Evolutionary conservation across 1,140 invertebrate genomes (phyloP), one percentile per base, ranked within the genome.

Genomic region (Diuraphis noxia): DNA sequence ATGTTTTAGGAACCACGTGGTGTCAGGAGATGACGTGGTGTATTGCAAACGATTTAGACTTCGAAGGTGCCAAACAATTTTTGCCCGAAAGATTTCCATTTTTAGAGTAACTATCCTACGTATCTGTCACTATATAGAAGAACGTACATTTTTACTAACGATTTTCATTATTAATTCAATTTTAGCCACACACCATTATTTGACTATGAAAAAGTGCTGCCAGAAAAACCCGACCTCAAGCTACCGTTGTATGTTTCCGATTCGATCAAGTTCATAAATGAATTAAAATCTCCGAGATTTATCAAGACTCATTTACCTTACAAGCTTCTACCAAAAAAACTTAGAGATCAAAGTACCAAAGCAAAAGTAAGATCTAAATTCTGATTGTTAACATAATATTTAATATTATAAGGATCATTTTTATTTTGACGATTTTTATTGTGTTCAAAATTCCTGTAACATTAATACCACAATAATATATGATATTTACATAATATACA

Each of bases 11-110:
- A 38, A 98, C 97, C 3, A 98, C 97, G 0, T 97, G 96, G 96
- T 96, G 96, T 0, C 96, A 97, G 93, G 97, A 98, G 94, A 94
- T 98, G 92, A 95, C 97, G 1, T 98, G 97, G 96, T 94, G 97
- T 79, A 93, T 98, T 40, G 95, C 94, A 19, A 97, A 97, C 92
- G 94, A 97, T 93, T 94, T 97, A 88, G 95, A 97, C 93, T 97
- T 96, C 92, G 94, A 95, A 36, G 95, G 94, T 82, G 96, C 96
- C 0, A 94, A 95, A 91, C 94, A 94, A 56, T 94, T 94, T 1
- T 93, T 97, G 0, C 93, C 94, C 0, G 94, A 96, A 85, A 94
- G 96, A 93, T 97, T 96, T 93, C 96, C 96, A 10, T 97, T 97
- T 94, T 94, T 97, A 92, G 96, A 97, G 96, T 97, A 94, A 95